Conservation (phyloP, 2,888 invertebrate genomes). For the Tyria jacobaeae region DNA sequence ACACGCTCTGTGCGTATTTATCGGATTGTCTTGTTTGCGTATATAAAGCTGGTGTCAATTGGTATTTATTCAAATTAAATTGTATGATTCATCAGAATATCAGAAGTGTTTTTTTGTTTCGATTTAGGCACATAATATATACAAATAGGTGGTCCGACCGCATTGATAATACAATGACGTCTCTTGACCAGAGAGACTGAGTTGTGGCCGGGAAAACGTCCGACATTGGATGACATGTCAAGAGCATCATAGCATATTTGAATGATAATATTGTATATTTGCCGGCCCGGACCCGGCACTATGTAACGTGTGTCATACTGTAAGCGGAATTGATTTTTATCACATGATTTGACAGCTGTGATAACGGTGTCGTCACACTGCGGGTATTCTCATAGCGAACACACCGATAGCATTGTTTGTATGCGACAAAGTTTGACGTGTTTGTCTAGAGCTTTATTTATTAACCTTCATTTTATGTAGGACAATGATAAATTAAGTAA, state of each 20-base stretch:
- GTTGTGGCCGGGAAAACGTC: background rate
- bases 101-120: too few relatives aligned
- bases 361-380: slow-evolving; percentile 55
- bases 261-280: background rate
- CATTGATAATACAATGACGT: too few relatives aligned
- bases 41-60: too few relatives aligned
- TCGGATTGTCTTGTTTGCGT: too few relatives aligned
- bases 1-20: too few relatives aligned
- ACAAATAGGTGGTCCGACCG: too few relatives aligned
- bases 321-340: slow-evolving; percentile 14
- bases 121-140: too few relatives aligned
- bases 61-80: too few relatives aligned
- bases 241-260: background rate
- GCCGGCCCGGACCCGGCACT: background rate
- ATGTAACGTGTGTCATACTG: background rate
- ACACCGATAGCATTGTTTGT: slow-evolving; percentile 46
- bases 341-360: slow-evolving; percentile 39
- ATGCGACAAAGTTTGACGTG: slow-evolving; percentile 40
- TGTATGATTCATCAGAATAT: too few relatives aligned
- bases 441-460: slow-evolving; percentile 44
- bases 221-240: background rate
- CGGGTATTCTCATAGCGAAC: slow-evolving; percentile 39
- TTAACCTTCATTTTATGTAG: slow-evolving; percentile 35
- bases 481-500: slow-evolving; percentile 29
- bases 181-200: too few relatives aligned